Evolutionary conservation across 2,113 vertebrate genomes (phyloP).

Genomic region (Percopsis transmontana): DNA sequence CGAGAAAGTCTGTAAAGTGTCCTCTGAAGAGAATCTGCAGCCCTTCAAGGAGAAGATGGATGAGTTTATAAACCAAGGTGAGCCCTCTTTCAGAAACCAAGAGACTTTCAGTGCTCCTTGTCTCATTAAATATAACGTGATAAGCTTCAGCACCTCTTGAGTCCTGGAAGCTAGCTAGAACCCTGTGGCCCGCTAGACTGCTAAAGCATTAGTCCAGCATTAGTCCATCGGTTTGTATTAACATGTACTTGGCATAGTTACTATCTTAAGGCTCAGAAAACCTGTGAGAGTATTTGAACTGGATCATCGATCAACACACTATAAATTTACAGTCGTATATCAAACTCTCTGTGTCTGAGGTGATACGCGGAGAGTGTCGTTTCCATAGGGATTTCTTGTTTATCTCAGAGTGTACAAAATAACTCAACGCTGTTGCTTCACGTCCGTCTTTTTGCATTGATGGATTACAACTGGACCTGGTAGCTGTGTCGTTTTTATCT

Average conservation of each 20-base stretch:
- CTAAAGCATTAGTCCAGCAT: not conserved
- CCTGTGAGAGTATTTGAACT: slow-evolving; percentile 29
- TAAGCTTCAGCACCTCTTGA: not conserved
- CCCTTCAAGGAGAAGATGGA: slow-evolving; percentile 97
- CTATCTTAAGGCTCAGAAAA: slow-evolving; percentile 6
- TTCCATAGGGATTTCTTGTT: slow-evolving; percentile 53
- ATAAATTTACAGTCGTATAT: slow-evolving; percentile 32
- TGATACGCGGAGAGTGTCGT: slow-evolving; percentile 37
- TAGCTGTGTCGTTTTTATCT: slow-evolving; percentile 27
- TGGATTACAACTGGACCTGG: slow-evolving; percentile 25
- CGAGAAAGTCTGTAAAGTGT: slow-evolving; percentile 88
- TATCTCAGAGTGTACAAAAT: slow-evolving; percentile 45
- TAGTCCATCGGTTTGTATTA: not conserved
- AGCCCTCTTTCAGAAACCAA: slow-evolving; percentile 41
- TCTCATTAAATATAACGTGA: slow-evolving; percentile 11
- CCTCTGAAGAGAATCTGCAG: slow-evolving; percentile 88
- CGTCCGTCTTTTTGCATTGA: slow-evolving; percentile 36
- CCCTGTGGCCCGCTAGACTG: not conserved
- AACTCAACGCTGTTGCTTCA: slow-evolving; percentile 47
- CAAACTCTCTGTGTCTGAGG: slow-evolving; percentile 39
- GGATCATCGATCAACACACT: slow-evolving; percentile 39
- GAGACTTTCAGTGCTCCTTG: not conserved
- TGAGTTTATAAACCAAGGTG: slow-evolving; percentile 89
- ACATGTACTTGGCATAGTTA: not conserved
- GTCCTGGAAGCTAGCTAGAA: not conserved